phyloP scores from a whole-genome alignment of 1,140 invertebrate species.

The Wasmannia auropunctata region DNA sequence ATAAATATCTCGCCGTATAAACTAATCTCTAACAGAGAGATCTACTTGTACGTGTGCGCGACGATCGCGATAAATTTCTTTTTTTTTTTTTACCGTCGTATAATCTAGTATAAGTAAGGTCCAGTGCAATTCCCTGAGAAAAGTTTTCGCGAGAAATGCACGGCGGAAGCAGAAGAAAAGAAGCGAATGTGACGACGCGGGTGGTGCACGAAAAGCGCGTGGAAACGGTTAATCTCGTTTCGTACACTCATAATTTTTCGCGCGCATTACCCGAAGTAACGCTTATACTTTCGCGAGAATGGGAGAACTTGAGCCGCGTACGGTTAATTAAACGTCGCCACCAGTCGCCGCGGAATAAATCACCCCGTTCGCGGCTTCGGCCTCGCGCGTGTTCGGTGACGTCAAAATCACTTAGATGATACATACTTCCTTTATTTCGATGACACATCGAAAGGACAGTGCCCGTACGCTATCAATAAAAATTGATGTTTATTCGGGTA shows the following conservation, averaged over 20 bases:
- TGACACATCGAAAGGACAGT: background rate
- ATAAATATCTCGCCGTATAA: background rate
- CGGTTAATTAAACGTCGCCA: conserved; percentile 59
- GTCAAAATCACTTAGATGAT: conserved; percentile 14
- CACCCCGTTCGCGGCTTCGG: background rate
- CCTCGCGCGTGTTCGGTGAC: background rate
- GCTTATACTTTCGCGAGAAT: conserved; percentile 49
- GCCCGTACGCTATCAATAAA: background rate
- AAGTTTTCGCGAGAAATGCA: conserved; percentile 51
- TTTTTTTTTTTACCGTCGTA: background rate
- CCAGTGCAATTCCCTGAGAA: conserved; percentile 29
- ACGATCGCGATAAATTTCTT: conserved; percentile 2
- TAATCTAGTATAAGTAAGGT: conserved; percentile 6
- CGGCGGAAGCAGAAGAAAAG: conserved; percentile 22
- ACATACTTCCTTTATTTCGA: background rate
- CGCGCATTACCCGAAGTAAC: conserved; percentile 44
- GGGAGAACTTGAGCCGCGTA: conserved; percentile 57
- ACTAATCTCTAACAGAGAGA: background rate
- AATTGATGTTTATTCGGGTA: too few relatives aligned
- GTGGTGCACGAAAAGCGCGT: conserved; percentile 39
- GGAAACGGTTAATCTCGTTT: conserved; percentile 59
- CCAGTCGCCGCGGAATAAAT: conserved; percentile 45
- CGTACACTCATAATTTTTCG: conserved; percentile 52
- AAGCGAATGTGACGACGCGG: conserved; percentile 25
- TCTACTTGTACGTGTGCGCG: background rate